These are phyloP conservation scores for Masnerella sp. DNA, from an alignment of 2,888 invertebrate species.

Conservation along the genomic window DNA sequence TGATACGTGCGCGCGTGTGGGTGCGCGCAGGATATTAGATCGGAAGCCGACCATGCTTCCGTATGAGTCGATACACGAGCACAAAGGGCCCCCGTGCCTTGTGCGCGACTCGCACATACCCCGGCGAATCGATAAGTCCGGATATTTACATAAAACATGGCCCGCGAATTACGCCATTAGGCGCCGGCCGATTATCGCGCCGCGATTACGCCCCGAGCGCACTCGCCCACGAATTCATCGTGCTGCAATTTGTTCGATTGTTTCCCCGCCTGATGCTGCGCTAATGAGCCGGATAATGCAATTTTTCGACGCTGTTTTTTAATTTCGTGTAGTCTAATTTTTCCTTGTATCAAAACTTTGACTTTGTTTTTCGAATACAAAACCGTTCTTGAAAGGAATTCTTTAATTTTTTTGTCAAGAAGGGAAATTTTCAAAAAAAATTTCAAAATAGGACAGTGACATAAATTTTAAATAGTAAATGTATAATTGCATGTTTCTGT, in stretches of 20 bases:
- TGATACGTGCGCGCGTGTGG: conserved; percentile 66
- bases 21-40: conserved; percentile 63
- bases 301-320: too few species aligned
- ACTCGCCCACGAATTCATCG: conserved; percentile 24
- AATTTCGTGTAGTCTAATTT: too few species aligned
- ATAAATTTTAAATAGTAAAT: too few species aligned
- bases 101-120: conserved; percentile 40
- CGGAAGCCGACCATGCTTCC: conserved; percentile 55
- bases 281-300: conserved; percentile 17
- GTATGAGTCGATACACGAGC: conserved; percentile 58
- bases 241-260: conserved; percentile 44
- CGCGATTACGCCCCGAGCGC: conserved; percentile 18
- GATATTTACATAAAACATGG: conserved; percentile 58
- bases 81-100: conserved; percentile 48
- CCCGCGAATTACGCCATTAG: conserved; percentile 49
- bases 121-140: conserved; percentile 54
- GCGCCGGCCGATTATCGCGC: conserved; percentile 23
- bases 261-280: conserved; percentile 26
- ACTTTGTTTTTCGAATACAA: too few species aligned
- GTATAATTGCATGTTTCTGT: too few species aligned
- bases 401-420: too few species aligned
- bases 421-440: too few species aligned
- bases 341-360: too few species aligned
- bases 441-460: too few species aligned
- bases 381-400: too few species aligned